phyloP scores from a whole-genome alignment of 2,113 vertebrate species.

The Syngnathus floridae region DNA sequence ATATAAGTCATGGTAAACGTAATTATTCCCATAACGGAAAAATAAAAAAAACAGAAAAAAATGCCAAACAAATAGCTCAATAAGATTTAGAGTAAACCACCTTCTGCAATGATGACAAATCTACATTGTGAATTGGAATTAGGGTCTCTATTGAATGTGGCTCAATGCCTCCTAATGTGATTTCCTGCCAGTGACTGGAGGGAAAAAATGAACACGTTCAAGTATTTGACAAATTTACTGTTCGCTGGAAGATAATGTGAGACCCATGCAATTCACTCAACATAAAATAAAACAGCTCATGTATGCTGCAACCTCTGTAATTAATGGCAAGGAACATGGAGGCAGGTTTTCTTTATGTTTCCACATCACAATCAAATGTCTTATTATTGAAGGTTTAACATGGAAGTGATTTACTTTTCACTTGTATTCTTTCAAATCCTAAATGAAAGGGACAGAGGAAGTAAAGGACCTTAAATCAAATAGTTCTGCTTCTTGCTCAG shows the following conservation, averaged over 20 bases:
- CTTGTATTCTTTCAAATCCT: constrained; percentile 68
- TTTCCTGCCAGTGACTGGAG: constrained; percentile 41
- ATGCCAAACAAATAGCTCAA: constrained; percentile 60
- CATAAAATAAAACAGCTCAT: too few relatives aligned
- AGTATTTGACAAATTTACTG: constrained; percentile 37
- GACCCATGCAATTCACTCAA: neutral
- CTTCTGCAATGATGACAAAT: constrained; percentile 53
- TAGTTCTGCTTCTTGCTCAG: constrained; percentile 67
- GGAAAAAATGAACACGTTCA: constrained; percentile 40
- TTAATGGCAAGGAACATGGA: too few relatives aligned
- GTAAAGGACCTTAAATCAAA: constrained; percentile 73
- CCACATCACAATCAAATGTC: too few relatives aligned
- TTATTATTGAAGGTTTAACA: constrained; percentile 51
- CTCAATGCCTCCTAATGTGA: constrained; percentile 37
- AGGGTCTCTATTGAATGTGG: constrained; percentile 24
- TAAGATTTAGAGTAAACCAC: constrained; percentile 55
- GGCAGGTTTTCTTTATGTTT: too few relatives aligned
- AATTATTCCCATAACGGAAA: constrained; percentile 66
- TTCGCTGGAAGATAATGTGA: constrained; percentile 18
- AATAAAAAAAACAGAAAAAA: too few relatives aligned
- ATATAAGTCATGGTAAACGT: constrained; percentile 59
- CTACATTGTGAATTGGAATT: constrained; percentile 45
- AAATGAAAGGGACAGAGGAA: constrained; percentile 62
- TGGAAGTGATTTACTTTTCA: constrained; percentile 57
- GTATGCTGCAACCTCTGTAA: too few relatives aligned